Percentiles rank a stretch among this genome's conserved stretches.
phyloP scores from a whole-genome alignment of 2,797 vertebrate genomes.

The Micromesistius poutassou region DNA sequence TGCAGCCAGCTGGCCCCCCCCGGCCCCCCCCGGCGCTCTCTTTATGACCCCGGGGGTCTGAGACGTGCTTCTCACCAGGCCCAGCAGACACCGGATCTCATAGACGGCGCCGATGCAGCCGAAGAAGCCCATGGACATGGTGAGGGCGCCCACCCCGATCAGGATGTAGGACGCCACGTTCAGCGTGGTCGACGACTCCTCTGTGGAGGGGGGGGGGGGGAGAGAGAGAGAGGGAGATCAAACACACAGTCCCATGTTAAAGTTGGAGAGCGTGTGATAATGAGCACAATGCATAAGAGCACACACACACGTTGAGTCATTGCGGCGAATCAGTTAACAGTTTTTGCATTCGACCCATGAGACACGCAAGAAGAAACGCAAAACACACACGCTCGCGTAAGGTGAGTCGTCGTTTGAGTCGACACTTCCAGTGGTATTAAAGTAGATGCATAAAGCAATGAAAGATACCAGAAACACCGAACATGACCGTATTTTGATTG shows the following conservation, averaged over 20 bases:
- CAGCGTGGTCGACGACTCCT: conserved; percentile 80
- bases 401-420: background rate
- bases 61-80: conserved; percentile 79
- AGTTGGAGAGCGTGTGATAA: background rate
- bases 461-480: background rate
- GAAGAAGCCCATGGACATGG: conserved; percentile 94
- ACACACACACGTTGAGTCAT: background rate
- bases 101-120: conserved; percentile 92
- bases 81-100: conserved; percentile 89
- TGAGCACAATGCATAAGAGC: background rate
- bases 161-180: conserved; percentile 82
- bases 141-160: conserved; percentile 80
- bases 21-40: too few relatives aligned
- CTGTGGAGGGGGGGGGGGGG: conserved; percentile 56
- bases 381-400: background rate
- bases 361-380: background rate
- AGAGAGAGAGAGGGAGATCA: background rate
- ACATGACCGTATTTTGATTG: background rate
- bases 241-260: background rate
- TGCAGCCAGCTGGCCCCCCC: too few relatives aligned
- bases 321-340: background rate
- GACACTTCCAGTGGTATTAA: background rate
- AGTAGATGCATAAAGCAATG: background rate
- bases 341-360: background rate
- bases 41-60: background rate